Conservation (phyloP, 2,797 vertebrate species). For the Sebastiscus albofasciatus region DNA sequence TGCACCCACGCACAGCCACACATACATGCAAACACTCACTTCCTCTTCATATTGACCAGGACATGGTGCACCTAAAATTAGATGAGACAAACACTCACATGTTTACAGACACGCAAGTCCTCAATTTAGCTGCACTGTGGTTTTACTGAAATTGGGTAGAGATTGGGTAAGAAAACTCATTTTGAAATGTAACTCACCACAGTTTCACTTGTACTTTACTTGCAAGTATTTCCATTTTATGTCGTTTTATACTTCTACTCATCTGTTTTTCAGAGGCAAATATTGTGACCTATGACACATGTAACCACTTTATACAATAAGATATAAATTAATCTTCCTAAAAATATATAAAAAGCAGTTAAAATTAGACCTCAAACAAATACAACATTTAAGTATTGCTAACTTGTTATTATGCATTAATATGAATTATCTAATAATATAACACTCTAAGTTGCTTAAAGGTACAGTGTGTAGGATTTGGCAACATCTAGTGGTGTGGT, state of each 20-base stretch:
- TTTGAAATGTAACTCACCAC: not conserved
- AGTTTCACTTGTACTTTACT: not conserved
- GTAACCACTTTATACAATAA: not conserved
- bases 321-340: not conserved
- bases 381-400: not conserved
- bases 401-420: not conserved
- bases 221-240: not conserved
- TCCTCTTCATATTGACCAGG: conserved; percentile 36
- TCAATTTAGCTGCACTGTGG: not conserved
- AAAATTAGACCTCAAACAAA: not conserved
- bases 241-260: not conserved
- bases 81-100: conserved; percentile 21
- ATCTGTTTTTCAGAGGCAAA: not conserved
- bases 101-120: not conserved
- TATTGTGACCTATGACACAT: not conserved
- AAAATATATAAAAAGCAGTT: not conserved
- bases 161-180: not conserved
- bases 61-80: conserved; percentile 27
- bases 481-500: too few species aligned
- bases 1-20: not conserved
- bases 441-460: not conserved
- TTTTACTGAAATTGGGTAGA: not conserved
- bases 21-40: conserved; percentile 5
- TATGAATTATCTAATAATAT: not conserved
- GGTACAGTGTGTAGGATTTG: too few species aligned